phyloP scores from a whole-genome alignment of 2,797 vertebrate species.

The Rhynchonycteris naso region DNA sequence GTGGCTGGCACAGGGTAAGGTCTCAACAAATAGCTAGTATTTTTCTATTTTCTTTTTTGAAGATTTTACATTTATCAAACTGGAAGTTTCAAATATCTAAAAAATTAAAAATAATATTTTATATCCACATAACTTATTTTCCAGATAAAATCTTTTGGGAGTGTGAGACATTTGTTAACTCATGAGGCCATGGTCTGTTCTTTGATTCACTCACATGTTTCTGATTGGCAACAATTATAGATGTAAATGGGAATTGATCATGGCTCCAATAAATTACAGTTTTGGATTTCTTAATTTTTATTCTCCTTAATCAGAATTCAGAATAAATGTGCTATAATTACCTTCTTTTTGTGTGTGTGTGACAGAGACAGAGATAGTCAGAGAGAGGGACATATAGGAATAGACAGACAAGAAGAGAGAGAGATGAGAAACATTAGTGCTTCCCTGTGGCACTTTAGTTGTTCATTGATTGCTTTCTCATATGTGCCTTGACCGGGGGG shows the following conservation, averaged over 20 bases:
- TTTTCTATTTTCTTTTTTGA: background rate
- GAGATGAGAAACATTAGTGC: no score
- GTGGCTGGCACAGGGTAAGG: background rate
- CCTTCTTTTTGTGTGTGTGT: no score
- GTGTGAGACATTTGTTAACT: background rate
- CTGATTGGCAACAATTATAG: background rate
- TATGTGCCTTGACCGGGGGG: no score
- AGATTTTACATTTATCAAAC: background rate
- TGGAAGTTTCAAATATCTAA: background rate
- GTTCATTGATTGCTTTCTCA: no score
- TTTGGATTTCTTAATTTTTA: constrained; percentile 37
- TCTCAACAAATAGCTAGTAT: background rate
- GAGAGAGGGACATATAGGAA: no score
- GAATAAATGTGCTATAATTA: constrained; percentile 4
- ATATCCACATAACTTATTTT: constrained; percentile 1
- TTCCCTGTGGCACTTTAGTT: no score
- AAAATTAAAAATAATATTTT: constrained; percentile 1
- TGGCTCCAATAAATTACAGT: background rate
- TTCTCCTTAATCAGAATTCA: background rate
- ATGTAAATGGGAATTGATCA: background rate
- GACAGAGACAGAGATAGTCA: no score
- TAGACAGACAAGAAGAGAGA: no score
- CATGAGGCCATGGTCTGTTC: background rate
- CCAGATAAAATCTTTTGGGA: background rate
- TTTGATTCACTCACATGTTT: background rate